These are phyloP conservation scores for Bovichtus variegatus DNA, from an alignment of 2,797 vertebrate genomes.

Conservation along the genomic window DNA sequence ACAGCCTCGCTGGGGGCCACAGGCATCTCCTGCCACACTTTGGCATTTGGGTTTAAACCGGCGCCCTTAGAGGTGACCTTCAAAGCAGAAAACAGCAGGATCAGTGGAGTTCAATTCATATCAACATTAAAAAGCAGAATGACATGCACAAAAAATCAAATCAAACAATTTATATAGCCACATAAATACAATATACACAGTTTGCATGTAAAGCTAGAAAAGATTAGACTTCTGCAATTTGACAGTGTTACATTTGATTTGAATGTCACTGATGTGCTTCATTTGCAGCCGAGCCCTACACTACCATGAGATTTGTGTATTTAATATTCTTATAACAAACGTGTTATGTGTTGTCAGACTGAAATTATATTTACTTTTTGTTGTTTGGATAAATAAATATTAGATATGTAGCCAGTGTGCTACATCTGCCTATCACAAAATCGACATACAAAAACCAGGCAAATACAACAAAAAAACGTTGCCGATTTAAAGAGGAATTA, in stretches of 20 bases:
- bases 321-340: neutral
- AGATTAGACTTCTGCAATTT: neutral
- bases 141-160: too few relatives aligned
- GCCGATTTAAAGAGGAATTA: neutral
- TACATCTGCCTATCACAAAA: neutral
- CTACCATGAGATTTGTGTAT: neutral
- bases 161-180: neutral
- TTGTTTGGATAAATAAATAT: neutral
- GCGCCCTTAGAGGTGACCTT: slow-evolving; percentile 99
- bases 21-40: slow-evolving; percentile 98
- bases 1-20: slow-evolving; percentile 84
- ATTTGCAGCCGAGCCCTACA: neutral
- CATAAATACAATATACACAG: neutral
- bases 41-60: slow-evolving; percentile 98
- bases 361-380: neutral
- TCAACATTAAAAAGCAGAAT: neutral
- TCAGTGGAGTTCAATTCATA: neutral
- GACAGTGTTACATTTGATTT: neutral
- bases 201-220: neutral
- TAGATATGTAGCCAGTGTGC: neutral
- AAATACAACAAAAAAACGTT: neutral
- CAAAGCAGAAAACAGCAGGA: slow-evolving; percentile 41
- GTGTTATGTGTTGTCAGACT: neutral
- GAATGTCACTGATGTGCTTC: neutral
- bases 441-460: neutral